These are phyloP conservation scores for Opisthograptis luteolata DNA, from an alignment of 2,888 invertebrate genomes.

Conservation along the genomic window DNA sequence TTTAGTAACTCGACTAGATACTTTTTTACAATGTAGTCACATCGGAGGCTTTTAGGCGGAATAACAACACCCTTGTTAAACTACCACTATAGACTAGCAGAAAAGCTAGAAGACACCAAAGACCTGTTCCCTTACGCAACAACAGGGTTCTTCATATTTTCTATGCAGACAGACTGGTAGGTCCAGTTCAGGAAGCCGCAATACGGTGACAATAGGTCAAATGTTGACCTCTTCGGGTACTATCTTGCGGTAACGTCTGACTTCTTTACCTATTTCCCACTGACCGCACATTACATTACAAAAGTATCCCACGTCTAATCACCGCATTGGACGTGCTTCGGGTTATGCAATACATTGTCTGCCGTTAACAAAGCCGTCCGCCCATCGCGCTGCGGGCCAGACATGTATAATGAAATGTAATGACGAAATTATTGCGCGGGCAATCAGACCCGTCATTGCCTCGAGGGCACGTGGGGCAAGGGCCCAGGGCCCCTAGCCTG, in stretches of 20 bases:
- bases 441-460: conserved; percentile 18
- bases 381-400: conserved; percentile 32
- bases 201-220: conserved; percentile 1
- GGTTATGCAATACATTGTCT: conserved; percentile 56
- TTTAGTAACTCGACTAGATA: too few relatives aligned
- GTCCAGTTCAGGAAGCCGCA: background rate
- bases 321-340: conserved; percentile 51
- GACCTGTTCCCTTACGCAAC: background rate
- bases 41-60: too few relatives aligned
- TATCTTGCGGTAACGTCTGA: too few relatives aligned
- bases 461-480: too few relatives aligned
- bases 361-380: conserved; percentile 47
- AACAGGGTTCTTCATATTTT: background rate
- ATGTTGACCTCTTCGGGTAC: too few relatives aligned
- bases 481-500: too few relatives aligned
- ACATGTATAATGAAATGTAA: conserved; percentile 44
- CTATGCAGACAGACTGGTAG: background rate
- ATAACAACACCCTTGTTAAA: too few relatives aligned
- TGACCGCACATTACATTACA: conserved; percentile 48
- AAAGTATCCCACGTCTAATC: conserved; percentile 67
- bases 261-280: conserved; percentile 12
- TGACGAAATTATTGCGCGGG: conserved; percentile 43
- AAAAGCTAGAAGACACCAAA: too few relatives aligned
- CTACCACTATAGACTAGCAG: too few relatives aligned
- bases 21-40: too few relatives aligned